Evolutionary conservation across 2,113 vertebrate genomes (phyloP).

Genomic region (Amphiprion percula): DNA sequence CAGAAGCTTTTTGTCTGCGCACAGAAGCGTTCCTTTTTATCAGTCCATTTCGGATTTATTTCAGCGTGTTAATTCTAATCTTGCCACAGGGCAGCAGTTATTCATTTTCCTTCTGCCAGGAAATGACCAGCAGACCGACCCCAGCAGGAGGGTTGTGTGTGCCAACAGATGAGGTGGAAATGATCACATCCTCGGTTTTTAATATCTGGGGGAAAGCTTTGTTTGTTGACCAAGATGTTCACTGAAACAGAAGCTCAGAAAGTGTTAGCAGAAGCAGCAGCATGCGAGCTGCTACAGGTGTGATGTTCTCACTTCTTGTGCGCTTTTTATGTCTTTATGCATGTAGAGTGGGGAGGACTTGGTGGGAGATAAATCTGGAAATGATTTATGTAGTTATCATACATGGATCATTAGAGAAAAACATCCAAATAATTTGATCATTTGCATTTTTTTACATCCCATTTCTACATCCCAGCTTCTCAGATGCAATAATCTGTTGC

Average conservation of each 20-base stretch:
- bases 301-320: not conserved
- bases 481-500: too few relatives aligned
- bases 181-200: not conserved
- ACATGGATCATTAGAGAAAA: too few relatives aligned
- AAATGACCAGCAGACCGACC: conserved; percentile 6
- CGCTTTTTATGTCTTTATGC: too few relatives aligned
- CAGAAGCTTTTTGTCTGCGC: rapidly evolving
- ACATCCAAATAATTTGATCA: too few relatives aligned
- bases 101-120: not conserved
- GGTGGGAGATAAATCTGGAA: too few relatives aligned
- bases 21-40: not conserved
- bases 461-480: too few relatives aligned
- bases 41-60: not conserved
- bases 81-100: not conserved
- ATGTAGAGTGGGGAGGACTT: too few relatives aligned
- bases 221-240: not conserved
- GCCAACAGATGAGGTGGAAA: not conserved
- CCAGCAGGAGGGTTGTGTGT: not conserved
- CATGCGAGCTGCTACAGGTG: not conserved
- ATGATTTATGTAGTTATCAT: too few relatives aligned
- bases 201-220: not conserved
- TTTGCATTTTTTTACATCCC: too few relatives aligned
- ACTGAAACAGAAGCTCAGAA: too few relatives aligned
- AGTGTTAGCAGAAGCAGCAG: too few relatives aligned
- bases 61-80: not conserved